Evolutionary conservation across 23 tunicate species (phyloP).

Genomic region (Trididemnum miniatum): DNA sequence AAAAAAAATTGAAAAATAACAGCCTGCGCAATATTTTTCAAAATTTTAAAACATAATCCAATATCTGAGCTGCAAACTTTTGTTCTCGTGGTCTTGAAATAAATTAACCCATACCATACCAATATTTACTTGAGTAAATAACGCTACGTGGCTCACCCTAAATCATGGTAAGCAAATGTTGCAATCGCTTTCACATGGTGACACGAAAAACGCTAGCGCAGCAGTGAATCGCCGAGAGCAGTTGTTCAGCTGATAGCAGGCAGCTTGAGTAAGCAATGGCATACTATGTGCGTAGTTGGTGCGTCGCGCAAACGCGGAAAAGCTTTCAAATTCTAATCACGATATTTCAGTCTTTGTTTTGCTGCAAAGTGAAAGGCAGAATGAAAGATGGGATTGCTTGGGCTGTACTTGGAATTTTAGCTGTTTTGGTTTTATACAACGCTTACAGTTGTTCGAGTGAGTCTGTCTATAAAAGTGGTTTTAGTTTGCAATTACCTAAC

Average conservation of each 20-base stretch:
- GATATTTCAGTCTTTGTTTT: not conserved
- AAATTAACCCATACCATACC: no score
- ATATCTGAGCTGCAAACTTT: no score
- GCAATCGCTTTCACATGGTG: not conserved
- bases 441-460: conserved; percentile 59
- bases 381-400: conserved; percentile 73
- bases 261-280: conserved; percentile 48
- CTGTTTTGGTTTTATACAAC: conserved; percentile 32
- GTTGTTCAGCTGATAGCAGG: not conserved
- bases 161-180: no score
- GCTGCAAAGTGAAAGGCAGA: conserved; percentile 44
- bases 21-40: no score
- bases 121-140: no score
- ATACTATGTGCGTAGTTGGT: conserved; percentile 52
- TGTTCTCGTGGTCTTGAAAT: no score
- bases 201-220: not conserved
- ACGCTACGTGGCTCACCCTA: no score
- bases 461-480: no score
- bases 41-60: no score
- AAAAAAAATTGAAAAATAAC: no score
- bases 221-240: not conserved
- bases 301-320: conserved; percentile 40
- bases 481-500: no score
- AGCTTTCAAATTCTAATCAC: not conserved
- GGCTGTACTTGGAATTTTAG: conserved; percentile 37